Conservation (phyloP, 2,797 vertebrate genomes). For the Xenops minutus region DNA sequence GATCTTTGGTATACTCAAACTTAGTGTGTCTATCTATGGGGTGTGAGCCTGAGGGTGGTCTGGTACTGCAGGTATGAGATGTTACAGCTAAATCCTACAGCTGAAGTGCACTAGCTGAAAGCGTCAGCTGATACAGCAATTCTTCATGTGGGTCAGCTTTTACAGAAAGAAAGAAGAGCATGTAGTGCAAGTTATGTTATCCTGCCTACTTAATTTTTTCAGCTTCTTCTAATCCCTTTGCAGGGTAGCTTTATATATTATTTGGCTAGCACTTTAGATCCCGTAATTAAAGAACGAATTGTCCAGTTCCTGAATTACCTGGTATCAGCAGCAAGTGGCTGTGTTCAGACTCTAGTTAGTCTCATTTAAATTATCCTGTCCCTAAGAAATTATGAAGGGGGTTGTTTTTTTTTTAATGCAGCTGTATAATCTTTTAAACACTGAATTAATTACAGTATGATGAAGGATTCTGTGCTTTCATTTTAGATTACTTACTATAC, state of each 20-base stretch:
- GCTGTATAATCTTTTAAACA: neutral
- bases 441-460: neutral
- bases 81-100: neutral
- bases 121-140: neutral
- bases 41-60: neutral
- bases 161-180: neutral
- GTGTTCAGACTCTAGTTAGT: neutral
- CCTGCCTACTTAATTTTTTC: neutral
- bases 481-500: neutral
- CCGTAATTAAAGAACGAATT: neutral
- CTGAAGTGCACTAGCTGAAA: neutral
- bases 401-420: neutral
- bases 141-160: constrained; percentile 1
- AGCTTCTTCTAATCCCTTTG: neutral
- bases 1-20: neutral
- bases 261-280: neutral
- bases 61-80: neutral
- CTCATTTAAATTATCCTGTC: neutral
- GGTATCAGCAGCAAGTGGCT: neutral
- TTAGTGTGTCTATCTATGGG: neutral
- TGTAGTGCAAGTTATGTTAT: neutral
- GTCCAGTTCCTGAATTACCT: neutral
- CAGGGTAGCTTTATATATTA: neutral
- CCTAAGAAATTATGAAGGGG: neutral
- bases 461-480: neutral